Conservation (phyloP, 1,140 invertebrate species). For the Tetragonula clypearis region DNA sequence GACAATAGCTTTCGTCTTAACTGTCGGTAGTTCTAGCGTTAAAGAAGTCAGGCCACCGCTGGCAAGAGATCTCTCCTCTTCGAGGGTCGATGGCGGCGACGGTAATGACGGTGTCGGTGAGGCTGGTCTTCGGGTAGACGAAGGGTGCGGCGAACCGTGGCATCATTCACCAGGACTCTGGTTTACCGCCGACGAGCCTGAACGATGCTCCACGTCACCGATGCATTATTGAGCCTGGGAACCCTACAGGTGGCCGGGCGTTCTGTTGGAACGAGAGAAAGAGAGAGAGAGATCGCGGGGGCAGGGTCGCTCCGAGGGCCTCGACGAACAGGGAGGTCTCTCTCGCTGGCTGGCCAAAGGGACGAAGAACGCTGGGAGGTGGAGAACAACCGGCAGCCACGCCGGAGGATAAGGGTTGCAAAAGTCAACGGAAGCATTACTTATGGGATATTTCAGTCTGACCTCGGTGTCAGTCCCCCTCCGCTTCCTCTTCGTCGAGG, state of each 20-base stretch:
- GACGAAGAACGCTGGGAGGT: conserved; percentile 8
- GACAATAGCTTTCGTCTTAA: too few relatives aligned
- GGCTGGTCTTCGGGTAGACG: conserved; percentile 26
- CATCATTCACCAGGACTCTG: conserved; percentile 55
- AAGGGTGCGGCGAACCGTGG: conserved; percentile 37
- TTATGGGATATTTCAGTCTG: conserved; percentile 29
- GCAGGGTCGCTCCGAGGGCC: conserved; percentile 33
- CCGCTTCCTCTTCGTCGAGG: conserved; percentile 23
- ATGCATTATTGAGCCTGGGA: conserved; percentile 79
- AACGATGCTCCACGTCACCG: conserved; percentile 70
- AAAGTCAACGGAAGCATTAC: conserved; percentile 58
- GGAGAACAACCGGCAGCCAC: conserved; percentile 6
- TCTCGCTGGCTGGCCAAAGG: conserved; percentile 27
- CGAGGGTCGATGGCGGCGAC: conserved; percentile 24
- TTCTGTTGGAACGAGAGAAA: conserved; percentile 70
- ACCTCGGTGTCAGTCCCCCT: conserved; percentile 35
- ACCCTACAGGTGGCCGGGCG: conserved; percentile 73
- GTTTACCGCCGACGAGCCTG: conserved; percentile 66
- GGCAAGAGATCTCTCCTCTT: conserved; percentile 46
- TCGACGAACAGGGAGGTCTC: conserved; percentile 30
- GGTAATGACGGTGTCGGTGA: conserved; percentile 39
- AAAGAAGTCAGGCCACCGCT: conserved; percentile 53
- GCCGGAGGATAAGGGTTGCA: conserved; percentile 38
- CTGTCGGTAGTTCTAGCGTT: too few relatives aligned
- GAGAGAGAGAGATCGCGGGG: conserved; percentile 33